Percentiles rank a stretch among this genome's conserved stretches.
Conservation (phyloP, 2,797 vertebrate genomes). For the Rhinella marina region DNA sequence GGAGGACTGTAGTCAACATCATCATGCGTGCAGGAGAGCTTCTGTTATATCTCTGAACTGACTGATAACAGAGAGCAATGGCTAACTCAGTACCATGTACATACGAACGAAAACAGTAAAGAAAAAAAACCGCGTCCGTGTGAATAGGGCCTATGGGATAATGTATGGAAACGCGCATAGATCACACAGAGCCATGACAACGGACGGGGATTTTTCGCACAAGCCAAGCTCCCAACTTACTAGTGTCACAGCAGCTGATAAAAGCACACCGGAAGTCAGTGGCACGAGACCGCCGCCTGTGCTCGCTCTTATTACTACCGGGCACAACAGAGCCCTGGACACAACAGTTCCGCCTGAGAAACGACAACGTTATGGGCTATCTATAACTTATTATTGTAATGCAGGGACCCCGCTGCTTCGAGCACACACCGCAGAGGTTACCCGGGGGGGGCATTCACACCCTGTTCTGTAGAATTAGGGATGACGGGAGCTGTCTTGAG, state of each 20-base stretch:
- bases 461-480: not conserved
- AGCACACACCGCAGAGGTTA: not conserved
- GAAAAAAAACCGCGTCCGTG: no score
- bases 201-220: no score
- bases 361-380: no score
- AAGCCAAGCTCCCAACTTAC: no score
- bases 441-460: not conserved
- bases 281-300: not conserved
- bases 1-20: no score
- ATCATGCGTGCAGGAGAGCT: no score
- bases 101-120: no score
- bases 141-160: not conserved
- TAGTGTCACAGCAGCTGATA: no score
- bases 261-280: slow-evolving; percentile 31
- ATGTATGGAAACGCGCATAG: not conserved
- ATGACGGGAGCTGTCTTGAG: no score
- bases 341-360: not conserved
- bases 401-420: not conserved
- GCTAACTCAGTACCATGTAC: not conserved
- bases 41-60: not conserved
- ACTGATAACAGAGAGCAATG: not conserved
- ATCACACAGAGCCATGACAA: not conserved
- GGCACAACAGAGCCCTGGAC: slow-evolving; percentile 2
- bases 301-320: not conserved
- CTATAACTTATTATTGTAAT: not conserved